Evolutionary conservation across 1,140 invertebrate genomes (phyloP), one percentile per base, ranked within the genome.

Genomic region (Zaprionus africanus): DNA sequence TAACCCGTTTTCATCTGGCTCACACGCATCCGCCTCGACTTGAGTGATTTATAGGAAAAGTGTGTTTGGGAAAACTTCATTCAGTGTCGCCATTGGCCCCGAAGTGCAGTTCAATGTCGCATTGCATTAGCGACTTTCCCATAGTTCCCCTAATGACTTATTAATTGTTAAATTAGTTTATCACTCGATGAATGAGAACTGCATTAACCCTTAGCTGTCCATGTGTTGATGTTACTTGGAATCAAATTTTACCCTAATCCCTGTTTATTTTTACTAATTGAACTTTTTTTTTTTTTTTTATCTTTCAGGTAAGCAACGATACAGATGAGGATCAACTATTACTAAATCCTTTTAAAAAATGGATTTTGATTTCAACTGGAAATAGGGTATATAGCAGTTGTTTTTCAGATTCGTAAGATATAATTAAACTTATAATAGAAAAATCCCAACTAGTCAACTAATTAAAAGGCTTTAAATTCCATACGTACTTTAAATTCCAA

Each of bases 11-110:
- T 28, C 34, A 63, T 56, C 58, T 78, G 63, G 60, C 80, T 59
- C 76, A 73, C 64, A 63, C 60, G 71, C 75, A 78, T 79, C 66
- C 65, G 38, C 54, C 36, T 72, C n/a, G 51, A 59, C 54, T 78
- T 76, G 43, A 63, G 73, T 88, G 83, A 87, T 87, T 88, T 88
- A 87, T 87, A 70, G 69, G 64, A 72, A 67, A 78, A 82, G 81
- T 62, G 78, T 87, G 83, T 83, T 63, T 81, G 78, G 83, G 79
- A 87, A 88, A 46, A 43, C 41, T 46, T 15, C 17, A 17, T 7
- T 64, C 17, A 36, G 41, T 46, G 6, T 46, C 41, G 41, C 7
- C 5, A n/a, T 58, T 54, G 58, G 22, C 64, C 57, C 17, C 71
- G 36, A 53, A 71, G 41, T 76, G 62, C 61, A 60, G 46, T 76